Base-by-base conservation (phyloP, 2,888 invertebrate genomes). In the Miltochrista miniata region DNA sequence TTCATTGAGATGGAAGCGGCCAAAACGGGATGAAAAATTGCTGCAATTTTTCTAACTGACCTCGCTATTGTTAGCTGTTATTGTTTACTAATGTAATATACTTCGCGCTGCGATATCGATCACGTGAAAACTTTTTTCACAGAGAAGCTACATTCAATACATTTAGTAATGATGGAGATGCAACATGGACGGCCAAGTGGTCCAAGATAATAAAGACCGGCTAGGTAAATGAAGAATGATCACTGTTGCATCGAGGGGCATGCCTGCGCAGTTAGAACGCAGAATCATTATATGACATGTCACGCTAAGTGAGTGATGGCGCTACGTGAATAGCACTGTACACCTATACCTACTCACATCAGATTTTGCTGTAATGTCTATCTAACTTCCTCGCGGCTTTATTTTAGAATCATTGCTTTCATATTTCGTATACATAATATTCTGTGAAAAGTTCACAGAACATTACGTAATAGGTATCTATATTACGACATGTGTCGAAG, bases 191-290 rank as follows among this genome's bases (percentile, higher is more conserved):
- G 77, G 81, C 79, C 82, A 82, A 79, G 72, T 70, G 70, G 77
- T 81, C 79, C 82, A 82, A 79, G 74, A 78, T 79, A 78, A 80
- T 79, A 67, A 76, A 70, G 69, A 64, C 70, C 60, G 72, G 74
- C 69, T 64, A 70, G 51, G 61, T 83, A 89, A 91, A 91, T 90
- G 87, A 90, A 90, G 91, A 91, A 84, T 87, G 89, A 91, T 91
- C 87, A 90, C 88, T 67, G 64, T 70, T 77, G 81, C 78, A 79
- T 56, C 66, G 68, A 61, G 68, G 52, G 70, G 63, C 50, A 51
- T 24, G 35, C 46, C 46, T 54, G 45, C 56, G 60, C 58, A 59
- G 61, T 59, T 24, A 31, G 65, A 68, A 60, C 70, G 70, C 79
- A 76, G 55, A 56, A 60, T 59, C 61, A 64, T 68, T 54, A 67